phyloP scores from a whole-genome alignment of 2,113 vertebrate species.

The Colossoma macropomum region DNA sequence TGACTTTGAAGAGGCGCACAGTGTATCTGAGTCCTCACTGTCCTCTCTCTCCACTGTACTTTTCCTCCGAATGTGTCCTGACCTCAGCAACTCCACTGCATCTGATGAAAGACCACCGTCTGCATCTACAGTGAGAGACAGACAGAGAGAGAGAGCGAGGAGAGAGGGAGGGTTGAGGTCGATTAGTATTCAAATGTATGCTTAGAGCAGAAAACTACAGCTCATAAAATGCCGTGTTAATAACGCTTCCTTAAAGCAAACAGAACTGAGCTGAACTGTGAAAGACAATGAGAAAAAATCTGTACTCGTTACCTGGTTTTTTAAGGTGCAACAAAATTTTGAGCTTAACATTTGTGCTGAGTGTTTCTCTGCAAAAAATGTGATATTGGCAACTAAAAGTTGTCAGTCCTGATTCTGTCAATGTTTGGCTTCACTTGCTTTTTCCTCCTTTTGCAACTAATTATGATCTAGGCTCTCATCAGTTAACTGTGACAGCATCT shows the following conservation, averaged over 20 bases:
- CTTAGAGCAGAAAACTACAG: conserved; percentile 28
- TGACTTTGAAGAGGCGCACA: conserved; percentile 46
- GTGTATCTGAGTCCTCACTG: conserved; percentile 68
- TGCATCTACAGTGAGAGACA: conserved; percentile 66
- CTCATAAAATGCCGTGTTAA: background rate
- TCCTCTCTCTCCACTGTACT: conserved; percentile 62
- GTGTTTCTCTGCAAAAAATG: too few species aligned
- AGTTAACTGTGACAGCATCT: too few species aligned
- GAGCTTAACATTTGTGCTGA: too few species aligned
- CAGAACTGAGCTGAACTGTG: conserved; percentile 37
- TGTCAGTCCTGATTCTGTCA: too few species aligned
- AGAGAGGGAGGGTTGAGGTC: conserved; percentile 13
- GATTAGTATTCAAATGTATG: conserved; percentile 33
- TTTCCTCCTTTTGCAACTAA: too few species aligned
- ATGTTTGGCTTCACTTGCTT: too few species aligned
- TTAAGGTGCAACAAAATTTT: too few species aligned
- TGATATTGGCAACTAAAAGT: too few species aligned
- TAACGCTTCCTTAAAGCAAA: background rate
- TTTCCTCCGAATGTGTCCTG: conserved; percentile 70
- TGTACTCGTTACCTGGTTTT: too few species aligned
- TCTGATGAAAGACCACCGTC: conserved; percentile 64
- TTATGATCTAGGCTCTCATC: too few species aligned
- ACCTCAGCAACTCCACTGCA: conserved; percentile 60
- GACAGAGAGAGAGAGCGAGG: background rate
- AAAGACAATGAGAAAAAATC: background rate